Evolutionary conservation across 2,113 vertebrate genomes (phyloP), one percentile per base, ranked within the genome.

Genomic region (Lophochroa leadbeateri): DNA sequence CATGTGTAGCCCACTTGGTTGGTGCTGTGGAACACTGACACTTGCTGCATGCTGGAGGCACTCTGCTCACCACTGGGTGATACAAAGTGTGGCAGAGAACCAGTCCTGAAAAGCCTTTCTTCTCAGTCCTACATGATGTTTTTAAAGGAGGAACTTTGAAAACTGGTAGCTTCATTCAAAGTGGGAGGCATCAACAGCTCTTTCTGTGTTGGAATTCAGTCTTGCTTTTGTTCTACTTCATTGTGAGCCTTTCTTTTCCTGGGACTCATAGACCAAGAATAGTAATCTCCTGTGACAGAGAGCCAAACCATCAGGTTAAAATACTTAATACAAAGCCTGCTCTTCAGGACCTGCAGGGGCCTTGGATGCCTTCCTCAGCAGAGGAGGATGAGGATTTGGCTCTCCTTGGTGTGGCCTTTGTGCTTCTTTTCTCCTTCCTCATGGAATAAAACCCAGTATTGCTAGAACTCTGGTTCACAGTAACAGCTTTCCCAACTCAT

Each of bases 321-420:
- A 71, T 70, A n/a, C 23, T 39, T 14, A 67, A 49, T 65, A 43
- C 0, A 1, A 43, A 67, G 13, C 8, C 39, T 4, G 37, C 23
- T 72, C 9, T 18, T 23, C 13, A 5, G 41, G 33, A 37, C 46
- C 28, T 8, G 2, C 9, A 3, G 46, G 29, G 18, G 4, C 15
- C 58, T 68, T 0, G 0, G 20, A 28, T 6, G 5, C 19, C 35
- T 0, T 0, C n/a, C n/a, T 65, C 2, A 0, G 44, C 60, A 31
- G 67, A 25, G 31, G 10, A 10, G 1, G 29, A 21, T 31, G 25
- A 10, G 64, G 50, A 53, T 19, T 5, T 39, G 50, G 10, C 31
- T 80, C 5, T 53, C 53, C 35, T 49, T 47, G 17, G 14, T 27
- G 50, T 28, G 37, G 43, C 24, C 50, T 78, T 46, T 50, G 20